Evolutionary conservation across 2,113 vertebrate species (phyloP), one percentile per base, ranked within the genome.

Genomic region (Sceloporus tristichus): DNA sequence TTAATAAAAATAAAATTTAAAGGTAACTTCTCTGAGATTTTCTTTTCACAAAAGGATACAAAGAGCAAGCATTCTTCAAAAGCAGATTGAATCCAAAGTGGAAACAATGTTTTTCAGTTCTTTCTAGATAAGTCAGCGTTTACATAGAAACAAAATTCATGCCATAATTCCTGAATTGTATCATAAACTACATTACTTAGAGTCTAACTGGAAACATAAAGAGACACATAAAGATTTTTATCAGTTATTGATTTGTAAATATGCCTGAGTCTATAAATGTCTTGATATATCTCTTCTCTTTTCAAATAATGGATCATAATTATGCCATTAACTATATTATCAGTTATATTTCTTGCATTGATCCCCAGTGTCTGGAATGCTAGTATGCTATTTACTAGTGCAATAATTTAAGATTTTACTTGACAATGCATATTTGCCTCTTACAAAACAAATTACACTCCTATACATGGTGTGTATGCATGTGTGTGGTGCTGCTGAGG

Each of bases 141-240:
- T 92, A 87, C 48, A 77, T 42, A 84, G 54, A 91, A 90, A 66
- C 16, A 70, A 91, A 87, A 25, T 85, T 90, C 19, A 80, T 89
- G 66, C 59, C 8, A 56, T 83, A 53, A 68, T 83, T 94, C 66
- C 85, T 56, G n/a, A 73, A 1, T 38, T 84, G 40, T 65, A 18
- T 0, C 5, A 5, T 74, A 75, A 8, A 71, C 54, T 86, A 40
- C 19, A 84, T 82, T 88, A 66, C 38, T 88, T 86, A 79, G 48
- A 48, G 48, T 48, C 48, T 1, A 85, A 84, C 14, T 81, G 38
- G 66, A 85, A 91, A 89, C 1, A 87, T 75, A 89, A 92, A 16
- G 76, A 14, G 75, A 42, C 86, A 5, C 54, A 29, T 82, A 3
- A 75, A 89, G 91, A 10, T 0, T 0, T 1, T 90, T 42, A 27